Base-by-base conservation (phyloP, 2,113 vertebrate genomes). In the Tiliqua scincoides region DNA sequence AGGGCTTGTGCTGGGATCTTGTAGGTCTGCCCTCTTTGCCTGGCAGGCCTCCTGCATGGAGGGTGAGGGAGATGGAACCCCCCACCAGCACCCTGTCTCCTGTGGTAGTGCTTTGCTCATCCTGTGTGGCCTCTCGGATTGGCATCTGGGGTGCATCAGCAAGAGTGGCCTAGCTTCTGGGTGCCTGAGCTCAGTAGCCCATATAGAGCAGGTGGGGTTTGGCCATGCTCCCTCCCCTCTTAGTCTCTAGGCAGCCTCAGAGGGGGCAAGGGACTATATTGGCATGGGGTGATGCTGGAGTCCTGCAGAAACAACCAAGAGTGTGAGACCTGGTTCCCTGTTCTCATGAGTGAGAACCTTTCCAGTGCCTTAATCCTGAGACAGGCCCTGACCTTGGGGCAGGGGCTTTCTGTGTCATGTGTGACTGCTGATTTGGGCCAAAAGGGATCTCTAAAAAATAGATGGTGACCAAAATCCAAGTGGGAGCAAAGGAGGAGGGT, bases 191-290 rank as follows among this genome's bases (percentile, higher is more conserved):
- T 9, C 63, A 20, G 35, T 10, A 17, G 14, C 35, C 32, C 23
- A 35, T 48, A 27, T 12, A 4, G 20, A 18, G 7, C 54, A 57
- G 54, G 6, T 17, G 14, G 54, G 14, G 54, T 57, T 5, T 17
- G 15, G 25, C 40, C 18, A 61, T 8, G 3, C 40, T 21, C 37
- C 17, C 30, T 0, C 2, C 14, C 35, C 35, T 65, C 21, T 9
- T 40, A 10, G 1, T 7, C 25, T 6, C 1, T 1, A 0, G 6
- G 10, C 15, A 9, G 62, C 63, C 71, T 25, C 0, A 20, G 59
- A 6, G 27, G 43, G 54, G 54, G 54, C 54, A 3, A 12, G 54
- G 54, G 54, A 12, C 6, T 17, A 12, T 2, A 12, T 57, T 17
- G 54, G 10, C 5, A 57, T 48, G 8, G 17, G 54, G 54, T 57